Base-by-base conservation (phyloP, 1,140 invertebrate genomes). In the Tetramorium parvispinum region DNA sequence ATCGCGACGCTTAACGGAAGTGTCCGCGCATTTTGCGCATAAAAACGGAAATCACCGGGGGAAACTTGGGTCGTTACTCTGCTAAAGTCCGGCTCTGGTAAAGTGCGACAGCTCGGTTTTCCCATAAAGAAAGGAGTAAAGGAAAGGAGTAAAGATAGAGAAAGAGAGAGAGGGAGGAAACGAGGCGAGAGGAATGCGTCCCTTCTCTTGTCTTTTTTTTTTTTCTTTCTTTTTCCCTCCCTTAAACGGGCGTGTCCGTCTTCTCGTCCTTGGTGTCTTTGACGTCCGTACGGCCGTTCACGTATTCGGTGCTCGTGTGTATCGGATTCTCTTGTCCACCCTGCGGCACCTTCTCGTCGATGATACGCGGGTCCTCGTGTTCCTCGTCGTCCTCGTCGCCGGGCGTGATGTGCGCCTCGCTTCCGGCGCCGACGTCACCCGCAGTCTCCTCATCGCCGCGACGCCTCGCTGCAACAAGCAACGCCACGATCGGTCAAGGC, bases 401-500 rank as follows among this genome's bases (percentile, higher is more conserved):
- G 4, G 94, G 94, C 78, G 95, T 95, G 88, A 95, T 95, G 91
- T 95, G 95, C 55, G 94, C 94, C 91, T 95, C 95, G 88, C 95
- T 95, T 91, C 94, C 94, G 77, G 94, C 94, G 76, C 95, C 94
- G 90, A 93, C 93, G 87, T 93, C 94, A 88, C 91, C 94, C 87
- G 93, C 92, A 86, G 94, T 93, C 91, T 95, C 95, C 94, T 95
- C 95, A 88, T 95, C 95, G 91, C 94, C 93, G 85, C 94, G 93
- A 92, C 94, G 95, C 88, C 95, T 95, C 92, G 95, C 95, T 95
- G 94, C 92, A 95, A 95, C 95, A 95, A 95, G 94, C 94, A 95
- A 95, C 94, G 94, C 94, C 94, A 95, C 94, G 88, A 95, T 95
- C 94, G 95, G 95, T 95, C 94, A 95, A 95, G 94, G 94, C 95